A percentile compares a stretch with the other conserved stretches of the same genome.
These are phyloP conservation scores for Dermochelys coriacea DNA, from an alignment of 2,797 vertebrate genomes.

Conservation along the genomic window DNA sequence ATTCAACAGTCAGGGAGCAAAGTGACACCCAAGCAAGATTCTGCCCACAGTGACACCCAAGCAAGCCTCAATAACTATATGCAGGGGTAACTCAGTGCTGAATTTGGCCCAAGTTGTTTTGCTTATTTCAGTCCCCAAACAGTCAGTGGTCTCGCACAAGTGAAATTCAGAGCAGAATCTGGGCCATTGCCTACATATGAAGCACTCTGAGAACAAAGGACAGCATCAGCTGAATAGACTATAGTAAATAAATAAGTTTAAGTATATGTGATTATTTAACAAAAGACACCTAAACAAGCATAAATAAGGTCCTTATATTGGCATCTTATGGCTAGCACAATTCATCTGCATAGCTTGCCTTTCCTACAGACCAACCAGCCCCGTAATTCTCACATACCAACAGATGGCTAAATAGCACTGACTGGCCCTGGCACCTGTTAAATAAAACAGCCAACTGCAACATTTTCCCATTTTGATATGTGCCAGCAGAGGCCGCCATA, in stretches of 20 bases:
- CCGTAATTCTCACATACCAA: neutral
- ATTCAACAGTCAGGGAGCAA: neutral
- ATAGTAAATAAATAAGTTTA: neutral
- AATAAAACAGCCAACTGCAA: neutral
- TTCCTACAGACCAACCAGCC: neutral
- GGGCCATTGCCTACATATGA: neutral
- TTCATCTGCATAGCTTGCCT: neutral
- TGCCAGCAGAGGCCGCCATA: conserved; percentile 56
- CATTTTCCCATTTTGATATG: neutral
- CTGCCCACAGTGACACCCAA: neutral
- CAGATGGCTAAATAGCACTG: neutral
- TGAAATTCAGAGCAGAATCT: neutral
- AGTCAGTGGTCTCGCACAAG: neutral
- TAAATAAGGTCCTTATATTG: neutral
- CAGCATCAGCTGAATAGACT: neutral
- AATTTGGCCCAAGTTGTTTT: neutral
- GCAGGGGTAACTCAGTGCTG: neutral
- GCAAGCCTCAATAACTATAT: neutral
- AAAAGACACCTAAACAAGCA: neutral
- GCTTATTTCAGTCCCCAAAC: neutral
- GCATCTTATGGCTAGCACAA: neutral
- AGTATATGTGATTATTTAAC: neutral
- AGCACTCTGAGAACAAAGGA: neutral
- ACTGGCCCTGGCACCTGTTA: neutral
- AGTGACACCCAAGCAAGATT: too few relatives aligned